These are phyloP conservation scores for Aspidoscelis tigris DNA, from an alignment of 2,113 vertebrate species.

Conservation along the genomic window DNA sequence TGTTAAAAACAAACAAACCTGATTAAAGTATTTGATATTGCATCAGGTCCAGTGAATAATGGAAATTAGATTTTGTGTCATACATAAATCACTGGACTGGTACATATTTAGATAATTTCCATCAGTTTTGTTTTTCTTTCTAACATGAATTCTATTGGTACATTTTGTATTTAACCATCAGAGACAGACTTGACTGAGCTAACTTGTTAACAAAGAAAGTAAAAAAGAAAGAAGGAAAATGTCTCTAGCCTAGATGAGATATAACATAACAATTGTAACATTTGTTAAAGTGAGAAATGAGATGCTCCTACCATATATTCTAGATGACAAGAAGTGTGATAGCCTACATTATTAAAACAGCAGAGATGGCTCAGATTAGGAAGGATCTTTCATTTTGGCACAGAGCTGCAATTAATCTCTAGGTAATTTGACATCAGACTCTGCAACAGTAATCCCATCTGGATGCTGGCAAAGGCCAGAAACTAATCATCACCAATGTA, in stretches of 20 bases:
- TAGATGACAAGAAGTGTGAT: slow-evolving; percentile 20
- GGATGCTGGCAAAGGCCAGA: neutral
- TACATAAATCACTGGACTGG: slow-evolving; percentile 36
- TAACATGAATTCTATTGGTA: neutral
- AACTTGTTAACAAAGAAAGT: slow-evolving; percentile 16
- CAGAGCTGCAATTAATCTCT: slow-evolving; percentile 28
- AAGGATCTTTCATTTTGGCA: slow-evolving; percentile 36
- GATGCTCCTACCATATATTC: slow-evolving; percentile 13
- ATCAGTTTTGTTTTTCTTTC: slow-evolving; percentile 16
- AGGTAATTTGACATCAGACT: slow-evolving; percentile 31
- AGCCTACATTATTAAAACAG: slow-evolving; percentile 29
- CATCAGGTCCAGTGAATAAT: neutral
- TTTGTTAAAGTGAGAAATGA: slow-evolving; percentile 47
- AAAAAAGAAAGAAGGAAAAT: slow-evolving; percentile 42
- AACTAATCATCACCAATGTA: slow-evolving; percentile 18
- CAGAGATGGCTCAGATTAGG: slow-evolving; percentile 33
- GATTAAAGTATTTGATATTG: too few species aligned
- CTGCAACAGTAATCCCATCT: neutral
- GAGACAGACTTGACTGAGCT: slow-evolving; percentile 2
- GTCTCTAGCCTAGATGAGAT: slow-evolving; percentile 28
- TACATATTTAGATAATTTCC: slow-evolving; percentile 28
- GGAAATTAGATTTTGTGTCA: neutral
- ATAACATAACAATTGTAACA: slow-evolving; percentile 1
- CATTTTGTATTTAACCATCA: slow-evolving; percentile 2
- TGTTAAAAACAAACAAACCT: too few species aligned